Base-by-base conservation (phyloP, 2,888 invertebrate species). In the Yponomeuta plumbellus region DNA sequence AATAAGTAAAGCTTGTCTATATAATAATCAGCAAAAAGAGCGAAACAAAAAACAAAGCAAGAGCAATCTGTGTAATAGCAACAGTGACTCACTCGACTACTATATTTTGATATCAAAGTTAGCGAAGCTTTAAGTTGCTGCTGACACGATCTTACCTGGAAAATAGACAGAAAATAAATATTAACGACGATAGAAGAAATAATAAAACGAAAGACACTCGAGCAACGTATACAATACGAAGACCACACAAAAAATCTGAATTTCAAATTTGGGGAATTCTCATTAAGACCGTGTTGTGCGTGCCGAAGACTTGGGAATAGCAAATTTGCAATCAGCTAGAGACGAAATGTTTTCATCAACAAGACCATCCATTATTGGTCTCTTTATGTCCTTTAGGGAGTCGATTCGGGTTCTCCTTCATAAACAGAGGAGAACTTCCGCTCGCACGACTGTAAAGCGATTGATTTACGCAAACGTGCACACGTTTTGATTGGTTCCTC, bases 131-230 rank as follows among this genome's bases (percentile, higher is more conserved):
- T 13, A 52, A 52, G 44, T 17, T 52, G n/a, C n/a, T 11, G 58
- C 11, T 58, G 58, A 11, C 17, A 17, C 67, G 64, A 66, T 65
- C 75, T 77, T 69, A 79, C 80, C 80, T 79, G 75, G 4, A 79
- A 78, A 70, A 75, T 76, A 68, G 21, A 73, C 57, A 65, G 66
- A 65, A 68, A 67, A 67, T 68, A 67, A 64, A 34, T 26, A 23
- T 13, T 17, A 61, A 61, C 13, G 17, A 26, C 61, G 23, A 61
- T 52, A 52, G 61, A 61, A 17, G 21, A 34, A 40, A 63, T 63
- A 63, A 40, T 17, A 63, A 40, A 40, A 20, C 20, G 44, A 21
- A 52, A 40, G 52, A 63, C 40, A 40, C 62, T 62, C 20, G 62
- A 62, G 13, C 44, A 44, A 44, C 22, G 22, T 52, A 21, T 44